Evolutionary conservation across 92 coral and sea anemone species (phyloP).

Genomic region (Actinostola sp.): DNA sequence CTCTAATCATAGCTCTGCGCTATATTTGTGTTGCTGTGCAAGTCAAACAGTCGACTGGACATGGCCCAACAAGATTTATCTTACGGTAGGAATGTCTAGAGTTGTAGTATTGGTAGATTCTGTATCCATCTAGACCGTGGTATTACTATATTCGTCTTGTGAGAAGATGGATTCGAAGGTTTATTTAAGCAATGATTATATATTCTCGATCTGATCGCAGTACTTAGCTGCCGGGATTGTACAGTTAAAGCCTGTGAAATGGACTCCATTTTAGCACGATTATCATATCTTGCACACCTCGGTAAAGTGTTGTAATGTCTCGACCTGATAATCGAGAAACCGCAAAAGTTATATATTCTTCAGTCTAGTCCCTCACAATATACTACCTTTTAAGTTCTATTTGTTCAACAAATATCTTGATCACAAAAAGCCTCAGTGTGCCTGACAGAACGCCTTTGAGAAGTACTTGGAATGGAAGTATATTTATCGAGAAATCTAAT

Average conservation of each 20-base stretch:
- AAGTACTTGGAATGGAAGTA: background rate
- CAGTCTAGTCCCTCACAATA: background rate
- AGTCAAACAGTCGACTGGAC: background rate
- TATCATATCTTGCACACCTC: conserved; percentile 13
- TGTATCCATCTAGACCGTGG: background rate
- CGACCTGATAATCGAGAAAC: conserved; percentile 7
- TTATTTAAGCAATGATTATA: background rate
- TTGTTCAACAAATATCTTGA: background rate
- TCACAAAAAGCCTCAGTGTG: background rate
- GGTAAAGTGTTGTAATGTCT: conserved; percentile 14
- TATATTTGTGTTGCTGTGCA: conserved; percentile 7
- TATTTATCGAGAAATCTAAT: conserved; percentile 16
- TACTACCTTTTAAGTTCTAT: background rate
- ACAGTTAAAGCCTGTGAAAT: background rate
- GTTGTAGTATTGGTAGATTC: background rate
- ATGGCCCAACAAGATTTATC: conserved; percentile 62
- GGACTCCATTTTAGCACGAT: conserved; percentile 1
- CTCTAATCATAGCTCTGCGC: too few relatives aligned
- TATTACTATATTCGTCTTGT: background rate
- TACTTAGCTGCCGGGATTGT: background rate
- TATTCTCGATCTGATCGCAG: background rate
- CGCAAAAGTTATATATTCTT: conserved; percentile 15
- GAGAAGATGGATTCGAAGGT: conserved; percentile 3
- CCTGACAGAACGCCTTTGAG: background rate
- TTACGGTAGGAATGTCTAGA: conserved; percentile 47